These are phyloP conservation scores for Crossocerus cetratus DNA, from an alignment of 2,888 invertebrate genomes.

Conservation along the genomic window DNA sequence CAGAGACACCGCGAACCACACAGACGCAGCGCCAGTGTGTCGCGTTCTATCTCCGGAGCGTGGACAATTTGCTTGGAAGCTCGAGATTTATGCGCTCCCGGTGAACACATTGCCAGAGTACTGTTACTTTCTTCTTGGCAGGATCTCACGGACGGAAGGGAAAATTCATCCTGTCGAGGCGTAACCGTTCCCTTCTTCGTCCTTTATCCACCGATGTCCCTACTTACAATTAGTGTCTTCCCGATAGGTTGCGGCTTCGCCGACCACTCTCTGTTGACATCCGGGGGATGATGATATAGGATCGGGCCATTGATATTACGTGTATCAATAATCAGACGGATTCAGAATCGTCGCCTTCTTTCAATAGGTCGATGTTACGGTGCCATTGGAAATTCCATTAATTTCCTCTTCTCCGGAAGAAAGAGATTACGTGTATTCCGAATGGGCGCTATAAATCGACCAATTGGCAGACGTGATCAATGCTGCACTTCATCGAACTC, in stretches of 20 bases:
- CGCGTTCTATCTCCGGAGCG: slow-evolving; percentile 63
- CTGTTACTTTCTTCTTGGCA: slow-evolving; percentile 69
- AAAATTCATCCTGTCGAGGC: slow-evolving; percentile 18
- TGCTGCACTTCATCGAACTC: not conserved
- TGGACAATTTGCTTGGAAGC: slow-evolving; percentile 72
- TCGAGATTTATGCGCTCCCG: slow-evolving; percentile 68
- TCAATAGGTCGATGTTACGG: too few species aligned
- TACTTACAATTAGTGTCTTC: too few species aligned
- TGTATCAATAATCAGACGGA: slow-evolving; percentile 12
- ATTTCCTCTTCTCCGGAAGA: not conserved
- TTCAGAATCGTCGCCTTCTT: not conserved
- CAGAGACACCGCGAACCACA: slow-evolving; percentile 13
- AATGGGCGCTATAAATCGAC: not conserved
- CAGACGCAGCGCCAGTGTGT: slow-evolving; percentile 2
- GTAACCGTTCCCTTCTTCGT: slow-evolving; percentile 5
- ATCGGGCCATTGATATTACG: not conserved
- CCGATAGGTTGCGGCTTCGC: too few species aligned
- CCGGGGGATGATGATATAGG: too few species aligned
- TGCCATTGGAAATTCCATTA: too few species aligned
- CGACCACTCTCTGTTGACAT: too few species aligned
- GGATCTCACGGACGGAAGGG: slow-evolving; percentile 32
- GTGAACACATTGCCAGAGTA: slow-evolving; percentile 60
- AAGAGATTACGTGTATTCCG: not conserved
- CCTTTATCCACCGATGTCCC: too few species aligned
- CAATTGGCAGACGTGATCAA: not conserved